Conservation (phyloP, 53 echinoderm and acorn worm species). For the Holothuria scabra region DNA sequence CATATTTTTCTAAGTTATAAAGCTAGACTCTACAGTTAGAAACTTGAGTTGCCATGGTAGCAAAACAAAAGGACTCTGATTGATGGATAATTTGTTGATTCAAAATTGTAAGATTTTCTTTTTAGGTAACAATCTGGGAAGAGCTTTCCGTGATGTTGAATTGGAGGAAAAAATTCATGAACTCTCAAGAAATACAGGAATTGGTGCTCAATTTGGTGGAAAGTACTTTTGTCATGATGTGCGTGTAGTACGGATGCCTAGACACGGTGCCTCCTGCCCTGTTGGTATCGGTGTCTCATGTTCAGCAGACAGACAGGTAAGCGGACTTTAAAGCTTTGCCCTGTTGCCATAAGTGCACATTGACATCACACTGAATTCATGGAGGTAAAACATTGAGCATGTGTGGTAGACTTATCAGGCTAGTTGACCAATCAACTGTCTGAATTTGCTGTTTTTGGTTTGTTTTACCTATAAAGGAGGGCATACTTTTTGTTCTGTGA, state of each 20-base stretch:
- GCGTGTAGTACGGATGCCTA: slow-evolving; percentile 88
- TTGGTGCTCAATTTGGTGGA: slow-evolving; percentile 99
- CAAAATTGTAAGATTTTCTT: neutral
- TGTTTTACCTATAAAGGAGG: no score
- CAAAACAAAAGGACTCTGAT: no score
- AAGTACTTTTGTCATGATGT: slow-evolving; percentile 99
- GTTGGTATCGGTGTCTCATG: slow-evolving; percentile 96
- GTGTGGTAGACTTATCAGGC: no score
- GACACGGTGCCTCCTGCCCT: slow-evolving; percentile 98
- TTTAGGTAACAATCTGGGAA: slow-evolving; percentile 84
- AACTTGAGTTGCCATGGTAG: no score
- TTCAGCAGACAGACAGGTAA: slow-evolving; percentile 97
- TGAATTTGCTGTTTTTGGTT: no score
- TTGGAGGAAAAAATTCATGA: slow-evolving; percentile 88
- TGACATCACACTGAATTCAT: no score
- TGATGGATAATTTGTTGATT: no score
- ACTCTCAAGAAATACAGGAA: slow-evolving; percentile 80
- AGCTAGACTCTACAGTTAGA: no score
- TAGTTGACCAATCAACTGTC: no score
- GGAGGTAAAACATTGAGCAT: no score
- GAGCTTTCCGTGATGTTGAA: slow-evolving; percentile 91
- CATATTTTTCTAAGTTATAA: no score
- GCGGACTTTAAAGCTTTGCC: neutral
- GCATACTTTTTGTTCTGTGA: no score
- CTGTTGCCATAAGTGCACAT: neutral